Percentiles rank a stretch among this genome's conserved stretches.
Conservation (phyloP, 2,797 vertebrate genomes). For the Oreochromis grahami region DNA sequence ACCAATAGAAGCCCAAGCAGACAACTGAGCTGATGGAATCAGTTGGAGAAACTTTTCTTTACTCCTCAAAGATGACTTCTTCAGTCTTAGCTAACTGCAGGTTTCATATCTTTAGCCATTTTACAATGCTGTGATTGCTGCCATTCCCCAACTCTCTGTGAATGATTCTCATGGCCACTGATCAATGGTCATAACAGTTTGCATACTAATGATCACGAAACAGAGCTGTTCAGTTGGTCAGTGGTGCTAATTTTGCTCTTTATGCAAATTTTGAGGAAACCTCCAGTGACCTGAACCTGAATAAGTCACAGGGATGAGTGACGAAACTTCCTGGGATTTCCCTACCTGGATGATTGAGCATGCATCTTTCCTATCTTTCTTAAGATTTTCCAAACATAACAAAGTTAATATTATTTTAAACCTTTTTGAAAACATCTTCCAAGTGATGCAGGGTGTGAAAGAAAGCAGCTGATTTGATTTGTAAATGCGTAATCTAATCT, state of each 20-base stretch:
- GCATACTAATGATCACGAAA: not conserved
- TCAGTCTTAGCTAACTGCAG: not conserved
- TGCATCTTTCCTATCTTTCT: rapidly evolving
- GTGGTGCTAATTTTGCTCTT: not conserved
- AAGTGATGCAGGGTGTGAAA: not conserved
- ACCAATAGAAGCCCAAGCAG: not conserved
- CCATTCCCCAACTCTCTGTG: not conserved
- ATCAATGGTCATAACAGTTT: rapidly evolving
- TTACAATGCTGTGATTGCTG: not conserved
- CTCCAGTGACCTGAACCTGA: not conserved
- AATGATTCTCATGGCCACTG: not conserved
- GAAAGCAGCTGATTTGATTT: rapidly evolving
- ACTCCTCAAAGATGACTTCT: not conserved
- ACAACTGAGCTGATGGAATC: not conserved
- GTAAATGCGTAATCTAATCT: not conserved
- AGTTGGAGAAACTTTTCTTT: rapidly evolving
- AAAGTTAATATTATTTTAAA: not conserved
- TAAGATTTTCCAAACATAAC: not conserved
- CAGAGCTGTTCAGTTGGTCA: not conserved
- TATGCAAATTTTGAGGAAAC: rapidly evolving
- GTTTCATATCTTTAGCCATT: rapidly evolving
- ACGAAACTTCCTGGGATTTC: not conserved
- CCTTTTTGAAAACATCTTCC: not conserved
- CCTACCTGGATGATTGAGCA: not conserved
- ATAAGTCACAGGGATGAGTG: not conserved